Evolutionary conservation across 23 tunicate genomes (phyloP), one percentile per base, ranked within the genome.

Genomic region (Styela clava): DNA sequence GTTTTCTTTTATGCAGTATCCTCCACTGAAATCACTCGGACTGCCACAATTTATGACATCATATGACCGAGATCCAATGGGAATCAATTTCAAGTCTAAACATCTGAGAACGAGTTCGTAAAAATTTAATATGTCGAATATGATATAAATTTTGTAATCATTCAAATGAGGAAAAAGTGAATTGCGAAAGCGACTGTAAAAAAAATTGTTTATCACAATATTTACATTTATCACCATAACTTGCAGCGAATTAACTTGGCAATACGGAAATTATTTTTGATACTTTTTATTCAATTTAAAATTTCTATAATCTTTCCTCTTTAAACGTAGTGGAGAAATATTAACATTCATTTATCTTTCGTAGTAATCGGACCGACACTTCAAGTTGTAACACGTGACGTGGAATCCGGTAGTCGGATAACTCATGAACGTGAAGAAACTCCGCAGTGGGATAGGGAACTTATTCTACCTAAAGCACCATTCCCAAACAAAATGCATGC

Each of bases 401-500:
- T 67, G 0, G 71, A 67, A 67, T 24, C 71, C 0, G 71, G 71
- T 18, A 64, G 76, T 19, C 79, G 79, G 28, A 65, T 83, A 29
- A 87, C 79, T 67, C 79, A 84, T 61, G 94, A 79, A 35, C 73
- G 35, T 33, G 82, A 84, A 7, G 71, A 86, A 27, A 32, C 30
- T 25, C 77, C 79, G 5, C 51, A 78, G 26, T 91, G 83, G 82
- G 97, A 91, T 34, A 35, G 28, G 2, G 34, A 85, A 44, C 84
- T 91, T 21, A 61, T 91, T 36, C 79, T 85, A 21, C 97, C 97
- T 28, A 82, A 82, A 64, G 87, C 82, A 1, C 90, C 90, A 1
- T 91, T 82, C 44, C 97, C 97, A 1, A 91, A 91, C 82, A 91
- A 91, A 72, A 73, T 71, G 62, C 84, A 88, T 33, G 87, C 97